Base-by-base conservation (phyloP, 2,888 invertebrate genomes). In the Suillia variegata region DNA sequence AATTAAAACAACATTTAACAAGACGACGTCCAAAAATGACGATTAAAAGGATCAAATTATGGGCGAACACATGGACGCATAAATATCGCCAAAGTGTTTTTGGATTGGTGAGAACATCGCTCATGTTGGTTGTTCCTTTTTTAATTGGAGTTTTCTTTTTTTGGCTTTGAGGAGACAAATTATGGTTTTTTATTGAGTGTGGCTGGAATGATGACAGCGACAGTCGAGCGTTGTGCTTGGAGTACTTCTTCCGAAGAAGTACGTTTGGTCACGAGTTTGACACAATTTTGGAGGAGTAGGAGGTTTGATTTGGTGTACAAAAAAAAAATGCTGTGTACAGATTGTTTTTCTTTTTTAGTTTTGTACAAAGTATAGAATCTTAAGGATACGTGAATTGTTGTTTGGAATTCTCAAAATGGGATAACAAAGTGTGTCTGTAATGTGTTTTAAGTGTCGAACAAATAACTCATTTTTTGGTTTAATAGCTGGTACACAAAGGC, bases 111-210 rank as follows among this genome's bases (percentile, higher is more conserved):
- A n/a, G n/a, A n/a, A n/a, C n/a, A n/a, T n/a, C n/a, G n/a, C n/a
- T n/a, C n/a, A 34, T 59, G 55, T 50, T 45, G 59, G 51, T 58
- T 26, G 45, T 54, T 15, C 22, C 13, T 54, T 22, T 38, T 56
- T 15, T 31, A 24, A 5, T 51, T 26, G 15, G 10, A n/a, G 38
- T 38, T 38, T 38, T 38, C n/a, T 38, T n/a, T 38, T 38, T 13
- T 8, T 45, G 54, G 21, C 22, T 26, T 26, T 17, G 33, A 38
- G 45, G 53, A 56, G 60, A 68, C 68, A 68, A 67, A 68, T 67
- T 68, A 68, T 61, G 60, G 66, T 58, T 64, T 17, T 38, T 10
- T n/a, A 38, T 38, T n/a, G n/a, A 8, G 38, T 38, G 10, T 38
- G n/a, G 38, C 15, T 10, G 15, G 38, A n/a, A 38, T n/a, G n/a